Evolutionary conservation across 2,888 invertebrate genomes (phyloP).

Genomic region (Tuberolachnus salignus): DNA sequence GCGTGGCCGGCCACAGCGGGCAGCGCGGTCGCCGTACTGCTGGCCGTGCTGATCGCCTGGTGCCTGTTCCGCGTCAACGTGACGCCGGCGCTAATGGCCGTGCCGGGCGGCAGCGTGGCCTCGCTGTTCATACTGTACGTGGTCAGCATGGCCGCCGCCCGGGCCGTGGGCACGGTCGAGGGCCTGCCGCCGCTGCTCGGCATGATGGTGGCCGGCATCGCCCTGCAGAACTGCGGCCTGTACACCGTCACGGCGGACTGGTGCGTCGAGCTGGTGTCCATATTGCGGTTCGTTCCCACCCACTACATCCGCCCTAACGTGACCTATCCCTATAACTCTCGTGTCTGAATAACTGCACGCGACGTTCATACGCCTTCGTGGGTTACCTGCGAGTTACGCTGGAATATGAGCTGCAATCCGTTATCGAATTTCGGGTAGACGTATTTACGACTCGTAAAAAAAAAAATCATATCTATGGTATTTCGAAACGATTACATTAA

Average conservation of each 20-base stretch:
- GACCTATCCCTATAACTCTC: too few relatives aligned
- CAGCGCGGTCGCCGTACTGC: background rate
- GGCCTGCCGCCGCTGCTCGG: slow-evolving; percentile 68
- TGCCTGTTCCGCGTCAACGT: slow-evolving; percentile 28
- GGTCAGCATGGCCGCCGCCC: slow-evolving; percentile 31
- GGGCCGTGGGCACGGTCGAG: slow-evolving; percentile 31
- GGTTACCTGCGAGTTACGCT: too few relatives aligned
- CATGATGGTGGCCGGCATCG: slow-evolving; percentile 69
- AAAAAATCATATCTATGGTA: too few relatives aligned
- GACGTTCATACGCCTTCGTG: too few relatives aligned
- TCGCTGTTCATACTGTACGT: slow-evolving; percentile 40
- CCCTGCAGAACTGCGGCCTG: slow-evolving; percentile 65
- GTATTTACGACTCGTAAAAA: too few relatives aligned
- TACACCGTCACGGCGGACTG: slow-evolving; percentile 61
- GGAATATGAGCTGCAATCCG: too few relatives aligned
- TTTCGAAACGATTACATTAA: too few relatives aligned
- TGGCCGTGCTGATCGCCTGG: slow-evolving; percentile 17
- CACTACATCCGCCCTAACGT: too few relatives aligned
- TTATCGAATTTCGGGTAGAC: too few relatives aligned
- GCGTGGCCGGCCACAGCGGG: slow-evolving; percentile 1
- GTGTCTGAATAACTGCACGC: too few relatives aligned
- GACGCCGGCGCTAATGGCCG: slow-evolving; percentile 8
- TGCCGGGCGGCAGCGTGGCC: slow-evolving; percentile 47
- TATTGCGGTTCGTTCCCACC: slow-evolving; percentile 27
- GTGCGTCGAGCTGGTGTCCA: slow-evolving; percentile 32